Evolutionary conservation across 2,113 vertebrate genomes (phyloP).

Genomic region (Chaetura pelagica): DNA sequence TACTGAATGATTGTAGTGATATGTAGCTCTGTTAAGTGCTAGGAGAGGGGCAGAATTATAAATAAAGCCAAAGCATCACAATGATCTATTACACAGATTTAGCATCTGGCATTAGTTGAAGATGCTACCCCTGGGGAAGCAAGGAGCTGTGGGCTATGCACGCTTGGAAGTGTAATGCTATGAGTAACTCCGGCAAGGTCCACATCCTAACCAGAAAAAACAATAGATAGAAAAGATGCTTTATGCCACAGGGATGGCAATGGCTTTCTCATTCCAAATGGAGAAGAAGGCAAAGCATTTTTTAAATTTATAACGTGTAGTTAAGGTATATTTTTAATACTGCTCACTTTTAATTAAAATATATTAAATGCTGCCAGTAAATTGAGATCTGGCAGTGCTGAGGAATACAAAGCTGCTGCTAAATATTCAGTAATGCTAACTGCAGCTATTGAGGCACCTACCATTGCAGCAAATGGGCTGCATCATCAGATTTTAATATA

Average conservation of each 20-base stretch:
- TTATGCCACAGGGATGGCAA: background rate
- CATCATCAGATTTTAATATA: conserved; percentile 53
- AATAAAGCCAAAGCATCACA: background rate
- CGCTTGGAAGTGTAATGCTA: background rate
- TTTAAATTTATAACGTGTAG: background rate
- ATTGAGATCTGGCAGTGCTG: background rate
- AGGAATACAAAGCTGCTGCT: background rate
- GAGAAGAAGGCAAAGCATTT: background rate
- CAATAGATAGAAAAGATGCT: background rate
- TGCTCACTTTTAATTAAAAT: background rate
- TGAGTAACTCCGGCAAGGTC: background rate
- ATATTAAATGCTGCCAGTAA: conserved; percentile 5
- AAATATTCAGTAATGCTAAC: conserved; percentile 49
- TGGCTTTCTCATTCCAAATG: background rate
- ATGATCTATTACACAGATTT: background rate
- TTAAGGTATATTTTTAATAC: background rate
- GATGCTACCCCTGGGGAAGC: background rate
- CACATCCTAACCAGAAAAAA: background rate
- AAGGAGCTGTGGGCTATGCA: background rate
- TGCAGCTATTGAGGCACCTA: conserved; percentile 20
- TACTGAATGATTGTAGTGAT: background rate
- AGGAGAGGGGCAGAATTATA: background rate
- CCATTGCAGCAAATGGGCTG: conserved; percentile 62
- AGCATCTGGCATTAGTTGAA: background rate
- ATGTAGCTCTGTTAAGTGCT: background rate